Conservation (phyloP, 2,113 vertebrate species). For the Psilopsiagon aurifrons region DNA sequence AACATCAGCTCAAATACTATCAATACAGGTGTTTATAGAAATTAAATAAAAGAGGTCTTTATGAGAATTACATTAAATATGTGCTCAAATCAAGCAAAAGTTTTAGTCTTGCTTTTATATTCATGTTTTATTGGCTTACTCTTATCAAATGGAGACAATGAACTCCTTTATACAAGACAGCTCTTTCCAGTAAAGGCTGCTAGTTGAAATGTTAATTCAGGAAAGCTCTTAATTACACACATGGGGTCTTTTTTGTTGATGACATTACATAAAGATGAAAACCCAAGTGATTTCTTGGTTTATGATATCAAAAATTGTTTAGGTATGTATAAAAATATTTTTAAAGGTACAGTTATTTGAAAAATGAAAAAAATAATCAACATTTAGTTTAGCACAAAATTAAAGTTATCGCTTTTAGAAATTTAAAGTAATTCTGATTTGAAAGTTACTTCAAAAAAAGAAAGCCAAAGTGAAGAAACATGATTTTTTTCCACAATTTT, state of each 20-base stretch:
- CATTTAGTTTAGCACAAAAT: neutral
- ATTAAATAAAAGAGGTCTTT: neutral
- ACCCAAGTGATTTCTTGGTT: neutral
- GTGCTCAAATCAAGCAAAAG: neutral
- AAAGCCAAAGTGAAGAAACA: neutral
- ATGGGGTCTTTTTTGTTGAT: neutral
- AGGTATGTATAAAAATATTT: neutral
- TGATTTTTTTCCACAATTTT: neutral
- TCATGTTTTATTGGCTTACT: neutral
- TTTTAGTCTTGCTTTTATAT: neutral
- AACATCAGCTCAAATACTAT: neutral
- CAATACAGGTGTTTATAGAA: neutral
- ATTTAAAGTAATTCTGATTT: neutral
- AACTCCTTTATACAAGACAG: neutral
- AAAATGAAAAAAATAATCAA: neutral
- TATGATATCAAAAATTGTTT: neutral
- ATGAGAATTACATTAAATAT: neutral
- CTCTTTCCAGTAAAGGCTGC: neutral
- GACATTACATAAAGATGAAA: neutral
- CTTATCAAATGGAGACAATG: neutral
- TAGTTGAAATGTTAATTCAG: neutral
- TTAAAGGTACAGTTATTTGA: neutral
- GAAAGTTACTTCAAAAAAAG: neutral
- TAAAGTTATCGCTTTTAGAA: neutral
- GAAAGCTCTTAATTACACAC: neutral